Evolutionary conservation across 2,797 vertebrate genomes (phyloP).

Genomic region (Trachurus trachurus): DNA sequence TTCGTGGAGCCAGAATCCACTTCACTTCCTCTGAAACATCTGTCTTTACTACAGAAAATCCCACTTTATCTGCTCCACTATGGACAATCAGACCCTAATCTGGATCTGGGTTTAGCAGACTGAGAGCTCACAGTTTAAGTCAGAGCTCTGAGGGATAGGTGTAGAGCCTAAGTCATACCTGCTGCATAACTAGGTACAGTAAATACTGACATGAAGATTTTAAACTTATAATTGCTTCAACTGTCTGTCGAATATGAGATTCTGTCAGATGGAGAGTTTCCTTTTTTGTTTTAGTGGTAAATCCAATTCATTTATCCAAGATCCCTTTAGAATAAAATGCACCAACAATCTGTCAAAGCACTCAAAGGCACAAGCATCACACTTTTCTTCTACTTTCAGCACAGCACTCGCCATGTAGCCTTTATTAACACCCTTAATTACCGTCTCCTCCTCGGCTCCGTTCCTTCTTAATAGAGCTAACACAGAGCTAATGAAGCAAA

Average conservation of each 20-base stretch:
- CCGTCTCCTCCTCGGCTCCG: conserved; percentile 64
- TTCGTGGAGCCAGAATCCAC: conserved; percentile 69
- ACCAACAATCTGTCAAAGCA: conserved; percentile 22
- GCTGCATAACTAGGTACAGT: conserved; percentile 21
- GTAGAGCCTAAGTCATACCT: conserved; percentile 38
- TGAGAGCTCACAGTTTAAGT: conserved; percentile 54
- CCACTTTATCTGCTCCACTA: conserved; percentile 77
- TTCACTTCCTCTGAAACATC: conserved; percentile 79
- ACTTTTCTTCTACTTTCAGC: conserved; percentile 42
- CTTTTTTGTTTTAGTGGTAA: background rate
- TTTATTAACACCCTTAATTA: conserved; percentile 80
- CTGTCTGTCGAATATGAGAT: background rate
- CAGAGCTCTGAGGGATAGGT: conserved; percentile 39
- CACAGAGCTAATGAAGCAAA: conserved; percentile 84
- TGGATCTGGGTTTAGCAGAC: conserved; percentile 66
- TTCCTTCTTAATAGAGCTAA: conserved; percentile 82
- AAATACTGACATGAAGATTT: conserved; percentile 26
- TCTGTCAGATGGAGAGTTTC: background rate
- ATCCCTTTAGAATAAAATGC: conserved; percentile 26
- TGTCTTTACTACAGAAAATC: conserved; percentile 82
- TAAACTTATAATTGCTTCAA: background rate
- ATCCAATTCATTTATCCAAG: background rate
- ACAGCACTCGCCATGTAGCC: conserved; percentile 56
- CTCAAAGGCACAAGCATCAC: conserved; percentile 1
- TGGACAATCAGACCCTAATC: conserved; percentile 78